Evolutionary conservation across 92 coral and sea anemone species (phyloP).

Genomic region (Porites rus): DNA sequence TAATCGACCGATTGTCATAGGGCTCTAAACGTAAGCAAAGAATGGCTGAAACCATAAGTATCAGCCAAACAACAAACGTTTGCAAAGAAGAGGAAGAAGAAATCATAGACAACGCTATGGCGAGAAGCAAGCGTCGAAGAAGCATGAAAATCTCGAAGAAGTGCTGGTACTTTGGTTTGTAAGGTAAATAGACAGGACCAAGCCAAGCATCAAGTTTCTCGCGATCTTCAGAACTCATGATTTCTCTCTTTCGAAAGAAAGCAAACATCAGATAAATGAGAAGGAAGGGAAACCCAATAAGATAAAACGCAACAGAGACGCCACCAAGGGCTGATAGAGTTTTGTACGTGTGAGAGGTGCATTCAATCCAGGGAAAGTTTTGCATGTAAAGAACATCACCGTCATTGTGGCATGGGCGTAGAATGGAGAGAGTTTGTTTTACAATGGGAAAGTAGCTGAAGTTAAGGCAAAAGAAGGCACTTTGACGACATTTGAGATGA

Average conservation of each 20-base stretch:
- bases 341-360: conserved; percentile 41
- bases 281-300: conserved; percentile 47
- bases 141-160: not conserved
- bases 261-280: conserved; percentile 38
- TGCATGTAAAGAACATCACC: conserved; percentile 45
- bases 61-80: not conserved
- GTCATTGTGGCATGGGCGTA: conserved; percentile 54
- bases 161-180: conserved; percentile 13
- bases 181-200: no score
- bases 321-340: conserved; percentile 27
- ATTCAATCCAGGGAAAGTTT: conserved; percentile 73
- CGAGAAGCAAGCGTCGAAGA: conserved; percentile 45
- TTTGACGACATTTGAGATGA: conserved; percentile 51
- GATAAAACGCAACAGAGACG: conserved; percentile 51
- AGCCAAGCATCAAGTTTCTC: not conserved
- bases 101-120: conserved; percentile 45
- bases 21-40: conserved; percentile 36
- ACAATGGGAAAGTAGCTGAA: conserved; percentile 77
- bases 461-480: conserved; percentile 62
- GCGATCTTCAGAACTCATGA: conserved; percentile 30
- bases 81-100: conserved; percentile 46
- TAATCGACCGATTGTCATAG: not conserved
- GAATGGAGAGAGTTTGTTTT: conserved; percentile 57
- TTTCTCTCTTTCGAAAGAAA: conserved; percentile 34
- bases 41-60: conserved; percentile 36